phyloP scores from a whole-genome alignment of 2,113 vertebrate species.

The Quiscalus mexicanus region DNA sequence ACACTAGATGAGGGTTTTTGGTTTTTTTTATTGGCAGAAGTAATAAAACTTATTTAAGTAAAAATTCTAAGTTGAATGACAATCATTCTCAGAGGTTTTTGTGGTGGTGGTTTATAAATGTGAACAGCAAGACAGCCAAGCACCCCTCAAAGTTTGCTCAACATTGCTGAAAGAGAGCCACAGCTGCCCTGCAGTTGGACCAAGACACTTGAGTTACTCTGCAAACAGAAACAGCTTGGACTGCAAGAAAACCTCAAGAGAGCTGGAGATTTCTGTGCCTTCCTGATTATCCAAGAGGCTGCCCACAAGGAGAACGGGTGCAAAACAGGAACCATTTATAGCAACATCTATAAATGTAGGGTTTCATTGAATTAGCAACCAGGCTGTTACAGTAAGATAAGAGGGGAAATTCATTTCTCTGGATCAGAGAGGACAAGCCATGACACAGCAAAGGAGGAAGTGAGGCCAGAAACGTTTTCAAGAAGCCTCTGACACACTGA shows the following conservation, averaged over 20 bases:
- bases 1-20: neutral
- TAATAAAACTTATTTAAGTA: neutral
- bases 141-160: neutral
- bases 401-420: conserved; percentile 16
- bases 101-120: neutral
- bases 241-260: conserved; percentile 17
- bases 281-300: conserved; percentile 38
- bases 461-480: neutral
- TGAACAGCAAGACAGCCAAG: neutral
- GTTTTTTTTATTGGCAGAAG: neutral
- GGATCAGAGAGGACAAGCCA: conserved; percentile 5
- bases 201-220: neutral
- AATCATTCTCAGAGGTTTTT: neutral
- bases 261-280: neutral
- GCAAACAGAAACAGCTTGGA: neutral
- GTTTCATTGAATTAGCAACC: conserved; percentile 43
- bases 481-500: neutral
- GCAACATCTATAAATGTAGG: conserved; percentile 30
- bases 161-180: neutral
- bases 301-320: conserved; percentile 30
- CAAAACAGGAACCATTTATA: conserved; percentile 55
- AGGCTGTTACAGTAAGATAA: conserved; percentile 54
- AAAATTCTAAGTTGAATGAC: neutral
- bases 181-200: neutral
- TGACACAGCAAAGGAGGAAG: conserved; percentile 48